Conservation (phyloP, 2,113 vertebrate genomes). For the Mystacornis crossleyi region DNA sequence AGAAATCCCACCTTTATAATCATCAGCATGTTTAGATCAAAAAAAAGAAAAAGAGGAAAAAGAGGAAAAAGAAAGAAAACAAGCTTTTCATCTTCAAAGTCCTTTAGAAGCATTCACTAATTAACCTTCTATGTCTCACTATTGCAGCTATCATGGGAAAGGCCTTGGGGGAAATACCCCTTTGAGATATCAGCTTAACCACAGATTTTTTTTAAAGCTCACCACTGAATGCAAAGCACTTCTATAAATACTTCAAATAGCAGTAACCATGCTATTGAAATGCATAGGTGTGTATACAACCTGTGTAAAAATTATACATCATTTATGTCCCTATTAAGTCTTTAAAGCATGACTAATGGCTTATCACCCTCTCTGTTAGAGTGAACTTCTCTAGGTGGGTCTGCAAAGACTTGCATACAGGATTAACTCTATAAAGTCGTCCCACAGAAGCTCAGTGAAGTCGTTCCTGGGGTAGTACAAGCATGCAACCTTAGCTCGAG, state of each 20-base stretch:
- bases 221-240: neutral
- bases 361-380: neutral
- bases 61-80: neutral
- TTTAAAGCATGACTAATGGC: neutral
- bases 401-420: neutral
- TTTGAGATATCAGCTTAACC: neutral
- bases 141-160: neutral
- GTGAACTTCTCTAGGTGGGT: neutral
- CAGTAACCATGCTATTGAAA: neutral
- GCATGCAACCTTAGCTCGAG: neutral
- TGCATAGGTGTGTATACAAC: neutral
- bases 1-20: neutral
- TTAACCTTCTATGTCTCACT: neutral
- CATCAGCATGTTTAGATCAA: neutral
- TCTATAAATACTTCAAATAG: constrained; percentile 41
- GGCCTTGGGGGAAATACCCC: neutral
- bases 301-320: neutral
- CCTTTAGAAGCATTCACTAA: neutral
- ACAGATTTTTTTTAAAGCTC: neutral
- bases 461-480: neutral
- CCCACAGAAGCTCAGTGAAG: neutral
- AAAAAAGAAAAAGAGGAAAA: neutral
- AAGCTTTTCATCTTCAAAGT: constrained; percentile 31
- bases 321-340: neutral
- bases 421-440: neutral